A percentile compares a stretch with the other conserved stretches of the same genome.
These are phyloP conservation scores for Isurus oxyrinchus DNA, from an alignment of 2,113 vertebrate species.

Conservation along the genomic window DNA sequence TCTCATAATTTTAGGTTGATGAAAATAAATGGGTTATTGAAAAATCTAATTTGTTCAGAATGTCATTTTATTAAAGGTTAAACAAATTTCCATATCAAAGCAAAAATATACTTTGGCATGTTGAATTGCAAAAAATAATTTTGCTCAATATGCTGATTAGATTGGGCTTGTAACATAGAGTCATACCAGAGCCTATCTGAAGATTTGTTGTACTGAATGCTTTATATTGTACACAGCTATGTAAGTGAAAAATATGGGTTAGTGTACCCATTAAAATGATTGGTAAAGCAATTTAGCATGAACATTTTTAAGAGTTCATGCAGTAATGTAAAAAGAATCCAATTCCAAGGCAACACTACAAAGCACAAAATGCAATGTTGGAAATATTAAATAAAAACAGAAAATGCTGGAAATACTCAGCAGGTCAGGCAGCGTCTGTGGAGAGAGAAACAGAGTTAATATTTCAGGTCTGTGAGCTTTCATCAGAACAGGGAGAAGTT, in stretches of 20 bases:
- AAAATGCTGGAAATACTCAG: no score
- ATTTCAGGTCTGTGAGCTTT: no score
- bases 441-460: no score
- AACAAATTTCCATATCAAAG: constrained; percentile 10
- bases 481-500: no score
- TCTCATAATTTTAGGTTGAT: neutral
- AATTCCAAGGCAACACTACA: neutral
- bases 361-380: no score
- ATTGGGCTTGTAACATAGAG: neutral
- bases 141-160: neutral
- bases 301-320: neutral
- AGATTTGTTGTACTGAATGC: neutral
- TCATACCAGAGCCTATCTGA: neutral
- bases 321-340: neutral
- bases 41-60: neutral
- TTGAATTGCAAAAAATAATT: constrained; percentile 21
- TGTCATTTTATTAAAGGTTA: constrained; percentile 1
- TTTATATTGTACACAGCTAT: neutral
- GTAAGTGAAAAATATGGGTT: neutral
- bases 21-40: constrained; percentile 2
- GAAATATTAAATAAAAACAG: no score
- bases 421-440: no score
- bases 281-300: neutral
- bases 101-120: constrained; percentile 17
- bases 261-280: neutral